Conservation (phyloP, 2,888 invertebrate genomes). For the Erebia ligea region DNA sequence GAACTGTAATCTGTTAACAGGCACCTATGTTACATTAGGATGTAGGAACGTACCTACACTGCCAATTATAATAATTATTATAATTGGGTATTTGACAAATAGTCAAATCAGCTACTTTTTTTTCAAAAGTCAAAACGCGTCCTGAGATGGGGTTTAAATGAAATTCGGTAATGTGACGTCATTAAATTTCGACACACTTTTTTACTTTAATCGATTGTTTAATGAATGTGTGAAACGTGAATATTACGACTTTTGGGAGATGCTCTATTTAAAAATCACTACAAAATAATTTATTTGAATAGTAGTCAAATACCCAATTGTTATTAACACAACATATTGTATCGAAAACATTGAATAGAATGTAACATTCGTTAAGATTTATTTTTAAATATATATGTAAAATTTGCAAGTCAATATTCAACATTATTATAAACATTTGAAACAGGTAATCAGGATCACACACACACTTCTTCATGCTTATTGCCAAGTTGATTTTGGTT, state of each 20-base stretch:
- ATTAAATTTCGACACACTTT: too few relatives aligned
- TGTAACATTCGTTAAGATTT: conserved; percentile 41
- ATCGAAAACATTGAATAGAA: conserved; percentile 41
- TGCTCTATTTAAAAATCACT: too few relatives aligned
- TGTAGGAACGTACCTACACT: conserved; percentile 26
- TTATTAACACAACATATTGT: conserved; percentile 37
- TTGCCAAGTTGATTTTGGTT: conserved; percentile 37
- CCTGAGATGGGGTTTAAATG: too few relatives aligned
- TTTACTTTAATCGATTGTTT: too few relatives aligned
- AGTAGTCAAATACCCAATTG: too few relatives aligned
- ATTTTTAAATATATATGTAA: conserved; percentile 39
- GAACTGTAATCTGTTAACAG: conserved; percentile 48
- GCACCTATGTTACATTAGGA: conserved; percentile 49
- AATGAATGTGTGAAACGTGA: too few relatives aligned
- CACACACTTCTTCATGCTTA: conserved; percentile 39
- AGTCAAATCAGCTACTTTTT: too few relatives aligned
- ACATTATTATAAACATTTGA: conserved; percentile 46
- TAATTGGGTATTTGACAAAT: too few relatives aligned
- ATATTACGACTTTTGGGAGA: too few relatives aligned
- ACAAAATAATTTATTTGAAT: too few relatives aligned
- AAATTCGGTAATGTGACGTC: too few relatives aligned
- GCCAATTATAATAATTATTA: conserved; percentile 16
- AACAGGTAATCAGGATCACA: conserved; percentile 43
- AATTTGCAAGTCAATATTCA: conserved; percentile 42
- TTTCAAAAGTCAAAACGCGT: too few relatives aligned